phyloP scores from a whole-genome alignment of 2,797 vertebrate species.

The Tinamus major region DNA sequence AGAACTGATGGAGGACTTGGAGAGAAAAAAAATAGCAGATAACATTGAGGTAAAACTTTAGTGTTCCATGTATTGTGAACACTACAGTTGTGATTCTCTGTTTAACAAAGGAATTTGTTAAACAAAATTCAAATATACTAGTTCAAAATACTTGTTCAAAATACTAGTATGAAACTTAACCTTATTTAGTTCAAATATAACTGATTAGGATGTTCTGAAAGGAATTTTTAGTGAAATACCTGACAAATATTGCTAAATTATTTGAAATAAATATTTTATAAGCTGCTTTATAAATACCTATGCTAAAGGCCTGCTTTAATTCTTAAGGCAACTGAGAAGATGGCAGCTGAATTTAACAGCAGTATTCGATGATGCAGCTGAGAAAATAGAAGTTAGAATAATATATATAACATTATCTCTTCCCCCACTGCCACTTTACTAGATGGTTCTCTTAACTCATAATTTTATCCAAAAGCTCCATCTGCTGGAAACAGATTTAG shows the following conservation, averaged over 20 bases:
- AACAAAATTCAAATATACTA: no score
- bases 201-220: slow-evolving; percentile 32
- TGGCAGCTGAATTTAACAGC: slow-evolving; percentile 44
- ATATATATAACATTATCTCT: not conserved
- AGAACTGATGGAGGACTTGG: slow-evolving; percentile 84
- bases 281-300: slow-evolving; percentile 37
- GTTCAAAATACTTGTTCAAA: no score
- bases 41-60: slow-evolving; percentile 86
- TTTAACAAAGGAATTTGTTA: not conserved
- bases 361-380: slow-evolving; percentile 18
- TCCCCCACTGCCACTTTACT: not conserved
- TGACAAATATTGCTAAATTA: slow-evolving; percentile 51
- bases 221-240: slow-evolving; percentile 34
- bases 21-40: slow-evolving; percentile 84
- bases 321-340: slow-evolving; percentile 43
- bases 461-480: slow-evolving; percentile 69
- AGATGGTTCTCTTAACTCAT: not conserved
- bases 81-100: not conserved
- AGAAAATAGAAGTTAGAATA: not conserved
- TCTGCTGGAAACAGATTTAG: slow-evolving; percentile 53
- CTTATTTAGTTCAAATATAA: not conserved
- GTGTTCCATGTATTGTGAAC: not conserved
- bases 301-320: slow-evolving; percentile 39
- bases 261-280: slow-evolving; percentile 52
- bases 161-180: not conserved